Base-by-base conservation (phyloP, 2,113 vertebrate genomes). In the Mellivora capensis region DNA sequence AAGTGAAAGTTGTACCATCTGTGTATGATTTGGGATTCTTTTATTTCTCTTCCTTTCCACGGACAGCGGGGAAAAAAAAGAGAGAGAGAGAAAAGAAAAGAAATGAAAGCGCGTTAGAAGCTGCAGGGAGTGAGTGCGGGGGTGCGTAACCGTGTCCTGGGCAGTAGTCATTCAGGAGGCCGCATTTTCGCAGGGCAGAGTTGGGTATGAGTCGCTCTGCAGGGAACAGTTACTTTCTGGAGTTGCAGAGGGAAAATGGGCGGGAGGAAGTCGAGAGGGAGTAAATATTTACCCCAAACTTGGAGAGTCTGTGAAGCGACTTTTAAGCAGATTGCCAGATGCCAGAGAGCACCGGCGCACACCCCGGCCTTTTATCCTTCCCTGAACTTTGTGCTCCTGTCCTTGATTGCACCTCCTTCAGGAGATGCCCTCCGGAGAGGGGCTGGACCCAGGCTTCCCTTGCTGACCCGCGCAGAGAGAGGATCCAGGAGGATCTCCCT, bases 1-100 rank as follows among this genome's bases (percentile, higher is more conserved):
- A 97, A 97, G 96, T 96, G 96, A 98, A 97, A 97, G 96, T 98
- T 95, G 87, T 87, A 29, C 84, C 93, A 87, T 97, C 93, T 96
- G 97, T 76, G 64, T 82, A 17, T 81, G 95, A 93, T 95, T 96
- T 91, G 94, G 87, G 87, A 77, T 84, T 90, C 85, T 90, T 77
- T 91, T 34, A 67, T 91, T 93, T 96, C 90, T 91, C 83, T 95
- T 95, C 81, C 87, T 96, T 93, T 94, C 29, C 87, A 90, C 91
- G 74, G 91, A 80, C 72, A 83, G n/a, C 49, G 11, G 83, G 7
- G 34, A 39, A 27, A n/a, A 62, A 88, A n/a, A 54, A 64, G 87
- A 77, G 59, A 3, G 18, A 44, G 34, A 21, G 62, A 86, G 34
- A 15, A 47, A 42, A 61, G 25, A 91, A 57, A 85, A 85, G 52